A percentile compares a stretch with the other conserved stretches of the same genome.
Conservation (phyloP, 2,888 invertebrate genomes). For the Yponomeuta malinellus region DNA sequence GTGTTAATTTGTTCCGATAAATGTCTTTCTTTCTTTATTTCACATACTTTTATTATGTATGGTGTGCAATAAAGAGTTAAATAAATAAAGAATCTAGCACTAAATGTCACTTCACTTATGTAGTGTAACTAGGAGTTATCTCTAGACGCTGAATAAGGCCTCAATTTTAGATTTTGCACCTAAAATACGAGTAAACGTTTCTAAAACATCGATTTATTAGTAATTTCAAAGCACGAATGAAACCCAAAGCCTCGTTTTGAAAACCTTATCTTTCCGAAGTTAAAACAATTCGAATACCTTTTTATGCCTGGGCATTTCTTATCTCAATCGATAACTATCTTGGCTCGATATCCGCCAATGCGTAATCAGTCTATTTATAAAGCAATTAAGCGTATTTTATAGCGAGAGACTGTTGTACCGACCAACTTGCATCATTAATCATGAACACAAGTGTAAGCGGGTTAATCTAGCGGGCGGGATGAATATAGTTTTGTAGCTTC, state of each 20-base stretch:
- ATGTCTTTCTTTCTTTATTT: too few species aligned
- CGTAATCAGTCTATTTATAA: slow-evolving; percentile 34
- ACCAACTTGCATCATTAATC: slow-evolving; percentile 52
- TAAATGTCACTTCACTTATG: too few species aligned
- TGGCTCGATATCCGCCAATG: slow-evolving; percentile 19
- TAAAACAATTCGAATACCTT: background rate
- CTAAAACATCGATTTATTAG: too few species aligned
- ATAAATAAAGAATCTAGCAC: too few species aligned
- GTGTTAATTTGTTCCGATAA: too few species aligned
- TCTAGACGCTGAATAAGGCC: too few species aligned
- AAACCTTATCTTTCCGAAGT: background rate
- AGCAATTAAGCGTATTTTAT: slow-evolving; percentile 46
- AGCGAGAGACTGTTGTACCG: slow-evolving; percentile 46
- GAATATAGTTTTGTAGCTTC: background rate
- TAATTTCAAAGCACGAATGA: background rate
- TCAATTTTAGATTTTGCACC: too few species aligned
- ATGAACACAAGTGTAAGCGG: slow-evolving; percentile 47
- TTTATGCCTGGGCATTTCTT: background rate
- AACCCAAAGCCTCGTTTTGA: background rate
- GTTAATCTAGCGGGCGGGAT: slow-evolving; percentile 27
- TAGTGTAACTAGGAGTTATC: too few species aligned
- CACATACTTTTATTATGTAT: too few species aligned
- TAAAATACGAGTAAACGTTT: too few species aligned
- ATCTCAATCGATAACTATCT: slow-evolving; percentile 11
- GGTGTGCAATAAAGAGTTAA: too few species aligned